Conservation (phyloP, 2,113 vertebrate species). For the Diphyllodes magnificus region DNA sequence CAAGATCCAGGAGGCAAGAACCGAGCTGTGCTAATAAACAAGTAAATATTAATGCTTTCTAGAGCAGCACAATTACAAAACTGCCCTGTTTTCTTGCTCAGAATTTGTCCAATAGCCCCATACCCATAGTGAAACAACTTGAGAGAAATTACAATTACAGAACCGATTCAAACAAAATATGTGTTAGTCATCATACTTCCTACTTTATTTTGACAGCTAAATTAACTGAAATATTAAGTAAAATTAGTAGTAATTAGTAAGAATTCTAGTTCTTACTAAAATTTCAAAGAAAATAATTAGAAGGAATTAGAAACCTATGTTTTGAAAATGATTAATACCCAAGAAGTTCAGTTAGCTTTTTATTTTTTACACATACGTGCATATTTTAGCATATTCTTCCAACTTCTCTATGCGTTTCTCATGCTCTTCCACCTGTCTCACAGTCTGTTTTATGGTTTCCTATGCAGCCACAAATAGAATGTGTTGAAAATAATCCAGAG, state of each 20-base stretch:
- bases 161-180: not conserved
- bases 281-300: not conserved
- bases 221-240: not conserved
- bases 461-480: slow-evolving; percentile 49
- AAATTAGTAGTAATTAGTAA: not conserved
- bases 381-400: slow-evolving; percentile 81
- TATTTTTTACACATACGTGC: slow-evolving; percentile 76
- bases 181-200: not conserved
- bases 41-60: not conserved
- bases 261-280: not conserved
- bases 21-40: not conserved
- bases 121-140: not conserved
- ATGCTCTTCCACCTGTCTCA: slow-evolving; percentile 81
- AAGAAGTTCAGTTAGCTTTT: not conserved
- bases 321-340: fast-evolving
- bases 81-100: not conserved
- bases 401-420: slow-evolving; percentile 80
- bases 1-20: not conserved
- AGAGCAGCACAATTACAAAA: not conserved
- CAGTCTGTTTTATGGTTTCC: slow-evolving; percentile 77
- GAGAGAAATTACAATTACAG: not conserved
- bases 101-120: not conserved
- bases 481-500: not conserved
- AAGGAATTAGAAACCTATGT: not conserved
- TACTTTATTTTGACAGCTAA: not conserved